These are phyloP conservation scores for Wasmannia auropunctata DNA, from an alignment of 1,140 invertebrate genomes.

Conservation along the genomic window DNA sequence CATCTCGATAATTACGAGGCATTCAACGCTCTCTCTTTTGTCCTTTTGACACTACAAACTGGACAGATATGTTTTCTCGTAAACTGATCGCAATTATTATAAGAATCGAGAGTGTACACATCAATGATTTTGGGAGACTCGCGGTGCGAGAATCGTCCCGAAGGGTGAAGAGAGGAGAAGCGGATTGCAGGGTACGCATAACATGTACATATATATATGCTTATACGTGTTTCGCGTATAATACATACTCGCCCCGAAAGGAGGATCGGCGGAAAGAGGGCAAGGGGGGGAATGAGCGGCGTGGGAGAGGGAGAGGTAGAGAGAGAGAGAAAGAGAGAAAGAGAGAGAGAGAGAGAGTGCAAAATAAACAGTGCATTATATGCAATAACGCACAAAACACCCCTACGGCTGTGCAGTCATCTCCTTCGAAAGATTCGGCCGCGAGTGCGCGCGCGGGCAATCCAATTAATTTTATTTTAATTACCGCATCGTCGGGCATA, in stretches of 20 bases:
- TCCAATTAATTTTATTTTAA: slow-evolving; percentile 83
- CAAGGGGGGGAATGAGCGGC: slow-evolving; percentile 22
- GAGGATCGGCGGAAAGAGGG: slow-evolving; percentile 22
- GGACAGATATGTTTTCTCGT: neutral
- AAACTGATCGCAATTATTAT: slow-evolving; percentile 15
- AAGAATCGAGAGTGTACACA: neutral
- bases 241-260: slow-evolving; percentile 29
- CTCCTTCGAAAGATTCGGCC: slow-evolving; percentile 72
- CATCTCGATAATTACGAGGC: too few relatives aligned
- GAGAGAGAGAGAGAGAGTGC: slow-evolving; percentile 55
- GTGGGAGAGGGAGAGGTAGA: neutral
- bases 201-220: neutral
- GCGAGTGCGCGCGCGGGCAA: slow-evolving; percentile 71
- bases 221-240: slow-evolving; percentile 23
- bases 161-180: slow-evolving; percentile 55
- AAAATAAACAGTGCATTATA: slow-evolving; percentile 78
- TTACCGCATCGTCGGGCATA: slow-evolving; percentile 75
- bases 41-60: neutral
- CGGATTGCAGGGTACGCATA: slow-evolving; percentile 51
- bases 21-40: too few relatives aligned
- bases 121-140: neutral
- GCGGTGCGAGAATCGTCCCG: slow-evolving; percentile 17
- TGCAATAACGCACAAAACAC: slow-evolving; percentile 78
- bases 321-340: slow-evolving; percentile 59
- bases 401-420: slow-evolving; percentile 73